These are phyloP conservation scores for Python bivittatus DNA, from an alignment of 2,113 vertebrate genomes.

Conservation along the genomic window DNA sequence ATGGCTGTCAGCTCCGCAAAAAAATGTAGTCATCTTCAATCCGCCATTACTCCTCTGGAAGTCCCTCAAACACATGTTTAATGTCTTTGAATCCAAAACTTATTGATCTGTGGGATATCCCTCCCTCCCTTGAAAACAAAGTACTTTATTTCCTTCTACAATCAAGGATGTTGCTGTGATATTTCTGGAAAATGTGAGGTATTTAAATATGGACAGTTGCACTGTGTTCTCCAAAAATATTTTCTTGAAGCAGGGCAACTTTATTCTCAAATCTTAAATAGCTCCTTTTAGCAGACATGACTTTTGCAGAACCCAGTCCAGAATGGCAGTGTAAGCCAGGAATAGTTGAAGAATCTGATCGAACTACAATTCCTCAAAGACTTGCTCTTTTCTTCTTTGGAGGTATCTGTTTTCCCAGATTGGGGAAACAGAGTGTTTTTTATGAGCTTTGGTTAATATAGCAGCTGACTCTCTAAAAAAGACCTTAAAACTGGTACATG, in stretches of 20 bases:
- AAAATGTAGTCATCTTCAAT: too few relatives aligned
- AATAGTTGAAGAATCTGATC: background rate
- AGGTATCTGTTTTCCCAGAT: background rate
- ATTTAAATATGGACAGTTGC: background rate
- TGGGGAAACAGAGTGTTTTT: background rate
- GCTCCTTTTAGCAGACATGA: background rate
- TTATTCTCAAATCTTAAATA: background rate
- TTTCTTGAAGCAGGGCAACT: background rate
- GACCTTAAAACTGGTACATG: background rate
- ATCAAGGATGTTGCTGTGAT: background rate
- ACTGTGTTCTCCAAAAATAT: background rate
- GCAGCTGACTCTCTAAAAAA: background rate
- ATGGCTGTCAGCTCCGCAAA: too few relatives aligned
- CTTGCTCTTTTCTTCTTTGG: background rate
- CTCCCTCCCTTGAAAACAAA: background rate
- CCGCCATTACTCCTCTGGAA: too few relatives aligned
- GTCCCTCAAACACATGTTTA: too few relatives aligned
- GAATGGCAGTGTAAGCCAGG: background rate
- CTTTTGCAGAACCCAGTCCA: background rate
- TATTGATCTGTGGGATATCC: conserved; percentile 1
- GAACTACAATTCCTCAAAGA: background rate
- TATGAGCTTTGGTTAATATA: background rate
- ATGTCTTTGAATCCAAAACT: background rate
- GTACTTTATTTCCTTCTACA: background rate
- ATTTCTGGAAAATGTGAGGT: background rate